These are phyloP conservation scores for Siphonodentalium dalli DNA, from an alignment of 2,888 invertebrate species.

Conservation along the genomic window DNA sequence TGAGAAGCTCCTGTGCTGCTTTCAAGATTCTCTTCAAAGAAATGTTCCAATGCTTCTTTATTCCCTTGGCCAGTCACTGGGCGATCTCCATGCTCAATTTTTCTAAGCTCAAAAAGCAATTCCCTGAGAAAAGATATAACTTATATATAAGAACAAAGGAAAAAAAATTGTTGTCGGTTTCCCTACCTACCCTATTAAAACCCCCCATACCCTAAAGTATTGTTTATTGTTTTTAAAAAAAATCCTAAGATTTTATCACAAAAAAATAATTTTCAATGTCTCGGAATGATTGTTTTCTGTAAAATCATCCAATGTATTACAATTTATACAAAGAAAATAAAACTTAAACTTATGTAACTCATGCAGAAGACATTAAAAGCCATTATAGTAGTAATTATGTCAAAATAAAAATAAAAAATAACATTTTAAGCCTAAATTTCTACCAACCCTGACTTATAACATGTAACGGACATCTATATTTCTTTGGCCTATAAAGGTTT, in stretches of 20 bases:
- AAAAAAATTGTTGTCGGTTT: no score
- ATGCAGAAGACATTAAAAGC: no score
- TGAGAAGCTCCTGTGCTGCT: slow-evolving; percentile 43
- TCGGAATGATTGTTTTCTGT: no score
- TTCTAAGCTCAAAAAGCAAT: slow-evolving; percentile 56
- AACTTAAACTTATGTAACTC: no score
- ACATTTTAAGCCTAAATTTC: no score
- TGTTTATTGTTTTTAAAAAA: not conserved
- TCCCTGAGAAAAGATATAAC: slow-evolving; percentile 43
- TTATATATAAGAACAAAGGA: not conserved
- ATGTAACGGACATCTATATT: no score
- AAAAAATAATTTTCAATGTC: not conserved
- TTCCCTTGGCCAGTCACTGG: slow-evolving; percentile 57
- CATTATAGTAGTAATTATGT: no score
- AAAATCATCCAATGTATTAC: no score
- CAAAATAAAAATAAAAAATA: no score
- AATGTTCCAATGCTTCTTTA: slow-evolving; percentile 46
- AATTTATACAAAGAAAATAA: no score
- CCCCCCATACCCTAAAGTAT: not conserved
- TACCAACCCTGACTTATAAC: no score
- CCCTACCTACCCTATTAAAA: not conserved
- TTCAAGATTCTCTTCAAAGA: slow-evolving; percentile 46
- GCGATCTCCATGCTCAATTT: slow-evolving; percentile 51
- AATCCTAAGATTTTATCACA: not conserved
- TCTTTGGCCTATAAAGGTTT: no score